These are phyloP conservation scores for Caenorhabditis auriculariae DNA, from an alignment of 2,888 invertebrate species.

Conservation along the genomic window DNA sequence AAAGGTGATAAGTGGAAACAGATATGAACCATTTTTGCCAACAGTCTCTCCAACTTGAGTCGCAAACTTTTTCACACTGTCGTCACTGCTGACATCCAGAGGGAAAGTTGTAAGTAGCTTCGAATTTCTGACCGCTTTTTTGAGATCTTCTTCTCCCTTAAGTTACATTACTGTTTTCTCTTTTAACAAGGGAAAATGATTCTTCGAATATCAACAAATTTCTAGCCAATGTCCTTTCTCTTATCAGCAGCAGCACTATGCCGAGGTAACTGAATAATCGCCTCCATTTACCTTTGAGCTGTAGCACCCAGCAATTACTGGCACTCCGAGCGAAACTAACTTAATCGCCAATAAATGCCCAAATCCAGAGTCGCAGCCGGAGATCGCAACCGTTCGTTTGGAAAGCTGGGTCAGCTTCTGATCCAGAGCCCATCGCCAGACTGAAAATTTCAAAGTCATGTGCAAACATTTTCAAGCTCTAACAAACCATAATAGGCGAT, in stretches of 20 bases:
- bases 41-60: slow-evolving; percentile 35
- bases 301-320: slow-evolving; percentile 37
- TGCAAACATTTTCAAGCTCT: too few species aligned
- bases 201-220: not conserved
- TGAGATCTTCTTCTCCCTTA: slow-evolving; percentile 40
- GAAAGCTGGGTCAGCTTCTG: slow-evolving; percentile 5
- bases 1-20: too few species aligned
- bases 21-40: slow-evolving; percentile 9
- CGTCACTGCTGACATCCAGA: slow-evolving; percentile 49
- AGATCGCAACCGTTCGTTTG: slow-evolving; percentile 34
- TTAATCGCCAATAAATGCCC: slow-evolving; percentile 29
- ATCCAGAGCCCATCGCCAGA: slow-evolving; percentile 4
- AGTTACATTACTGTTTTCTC: slow-evolving; percentile 3
- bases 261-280: not conserved
- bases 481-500: not conserved
- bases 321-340: slow-evolving; percentile 23
- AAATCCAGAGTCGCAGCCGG: slow-evolving; percentile 42
- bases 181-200: not conserved
- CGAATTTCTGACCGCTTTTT: slow-evolving; percentile 17
- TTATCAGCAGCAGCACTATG: not conserved
- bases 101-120: slow-evolving; percentile 31
- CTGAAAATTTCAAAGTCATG: slow-evolving; percentile 18
- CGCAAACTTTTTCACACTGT: slow-evolving; percentile 40
- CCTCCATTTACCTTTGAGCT: slow-evolving; percentile 15
- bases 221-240: not conserved